These are phyloP conservation scores for Apis cerana DNA, from an alignment of 1,140 invertebrate species.

Conservation along the genomic window DNA sequence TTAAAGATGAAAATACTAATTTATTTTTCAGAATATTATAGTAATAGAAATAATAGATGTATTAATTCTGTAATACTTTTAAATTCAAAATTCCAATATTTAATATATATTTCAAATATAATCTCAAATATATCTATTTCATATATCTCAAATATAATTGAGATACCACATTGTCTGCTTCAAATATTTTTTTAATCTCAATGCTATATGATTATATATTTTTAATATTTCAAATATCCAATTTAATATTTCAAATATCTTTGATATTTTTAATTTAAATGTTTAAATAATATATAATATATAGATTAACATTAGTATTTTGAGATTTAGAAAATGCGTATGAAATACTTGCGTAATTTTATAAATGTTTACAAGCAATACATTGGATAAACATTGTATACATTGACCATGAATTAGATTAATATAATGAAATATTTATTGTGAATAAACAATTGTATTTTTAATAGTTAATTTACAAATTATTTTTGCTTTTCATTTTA, in stretches of 20 bases:
- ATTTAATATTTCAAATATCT: neutral
- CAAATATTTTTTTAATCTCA: no score
- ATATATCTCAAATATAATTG: neutral
- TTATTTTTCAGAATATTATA: neutral
- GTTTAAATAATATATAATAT: no score
- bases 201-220: neutral
- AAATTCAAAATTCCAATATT: no score
- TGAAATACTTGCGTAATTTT: slow-evolving; percentile 5
- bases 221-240: neutral
- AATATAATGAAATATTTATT: slow-evolving; percentile 12
- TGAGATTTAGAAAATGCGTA: neutral
- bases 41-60: no score
- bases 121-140: neutral
- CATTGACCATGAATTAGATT: slow-evolving; percentile 6
- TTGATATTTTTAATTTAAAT: no score
- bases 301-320: neutral
- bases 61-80: no score
- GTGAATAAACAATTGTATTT: neutral
- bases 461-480: neutral
- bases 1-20: neutral
- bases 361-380: neutral
- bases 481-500: no score
- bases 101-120: no score
- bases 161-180: neutral
- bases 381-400: slow-evolving; percentile 12